Base-by-base conservation (phyloP, 2,797 vertebrate species). In the Dendrocincla fuliginosa region DNA sequence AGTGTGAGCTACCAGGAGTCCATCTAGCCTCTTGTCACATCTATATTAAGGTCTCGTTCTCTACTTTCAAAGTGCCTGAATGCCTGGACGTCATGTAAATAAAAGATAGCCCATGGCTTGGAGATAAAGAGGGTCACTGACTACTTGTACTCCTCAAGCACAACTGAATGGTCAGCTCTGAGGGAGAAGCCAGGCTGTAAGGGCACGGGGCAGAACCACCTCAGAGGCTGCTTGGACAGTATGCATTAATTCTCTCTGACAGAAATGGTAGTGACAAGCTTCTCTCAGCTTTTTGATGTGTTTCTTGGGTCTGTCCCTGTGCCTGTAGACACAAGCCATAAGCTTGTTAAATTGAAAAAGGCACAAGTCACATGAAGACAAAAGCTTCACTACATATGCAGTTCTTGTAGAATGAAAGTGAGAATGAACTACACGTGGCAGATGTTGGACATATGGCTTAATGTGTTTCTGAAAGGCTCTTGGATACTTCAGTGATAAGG, bases 401-500 rank as follows among this genome's bases (percentile, higher is more conserved):
- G 0, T 69, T 93, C 69, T 57, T 89, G 73, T 89, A 75, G 77
- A 56, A 63, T 16, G 64, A 67, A 86, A 90, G 91, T 88, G 91
- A 83, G 77, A 89, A 82, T 17, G 55, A 87, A 17, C 33, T 75
- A 14, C 73, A 16, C 1, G 7, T 81, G 92, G 42, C 84, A 92
- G 69, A 88, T 92, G 65, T 79, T 93, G 27, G 91, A 16, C 84
- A 69, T 78, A 85, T 81, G 91, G 57, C 44, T 84, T 86, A 41
- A n/a, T 50, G 44, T 52, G 11, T 81, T 88, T 88, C 89, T 79
- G 80, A 84, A 88, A 79, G 52, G 60, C 70, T 69, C 41, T 63
- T 0, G 3, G 73, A 84, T 90, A 73, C 76, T 67, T 84, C 44
- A 35, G 39, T 8, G 2, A 28, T 53, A 63, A 86, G 84, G 74